phyloP scores from a whole-genome alignment of 2,113 vertebrate genomes.

The Alaudala cheleensis region DNA sequence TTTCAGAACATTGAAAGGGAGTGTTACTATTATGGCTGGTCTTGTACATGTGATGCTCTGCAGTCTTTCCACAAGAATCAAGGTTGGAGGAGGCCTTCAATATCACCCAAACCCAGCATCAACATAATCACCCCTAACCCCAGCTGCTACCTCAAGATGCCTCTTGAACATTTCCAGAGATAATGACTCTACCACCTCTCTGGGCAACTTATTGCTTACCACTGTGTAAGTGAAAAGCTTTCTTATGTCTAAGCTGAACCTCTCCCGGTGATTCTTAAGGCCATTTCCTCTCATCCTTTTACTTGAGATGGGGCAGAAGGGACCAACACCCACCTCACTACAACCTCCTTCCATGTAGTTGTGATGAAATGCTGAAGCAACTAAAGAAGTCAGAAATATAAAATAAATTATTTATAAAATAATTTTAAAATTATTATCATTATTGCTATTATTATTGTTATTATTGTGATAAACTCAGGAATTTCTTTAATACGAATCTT shows the following conservation, averaged over 20 bases:
- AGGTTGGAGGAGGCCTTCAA: neutral
- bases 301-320: neutral
- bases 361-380: neutral
- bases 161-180: neutral
- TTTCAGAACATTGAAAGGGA: slow-evolving; percentile 41
- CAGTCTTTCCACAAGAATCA: neutral
- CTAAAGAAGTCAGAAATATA: slow-evolving; percentile 21
- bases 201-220: neutral
- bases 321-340: neutral
- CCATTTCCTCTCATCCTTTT: neutral
- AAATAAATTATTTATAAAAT: slow-evolving; percentile 1
- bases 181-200: neutral
- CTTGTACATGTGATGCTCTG: neutral
- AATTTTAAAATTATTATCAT: neutral
- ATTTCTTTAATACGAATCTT: neutral
- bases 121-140: neutral
- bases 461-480: neutral
- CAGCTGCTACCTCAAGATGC: neutral
- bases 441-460: neutral
- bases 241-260: neutral
- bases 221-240: neutral
- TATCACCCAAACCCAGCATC: neutral
- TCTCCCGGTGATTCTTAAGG: neutral
- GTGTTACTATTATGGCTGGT: neutral
- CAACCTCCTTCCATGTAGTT: neutral